A percentile compares a stretch with the other conserved stretches of the same genome.
Evolutionary conservation across 2,113 vertebrate species (phyloP).

Genomic region (Zosterops borbonicus): DNA sequence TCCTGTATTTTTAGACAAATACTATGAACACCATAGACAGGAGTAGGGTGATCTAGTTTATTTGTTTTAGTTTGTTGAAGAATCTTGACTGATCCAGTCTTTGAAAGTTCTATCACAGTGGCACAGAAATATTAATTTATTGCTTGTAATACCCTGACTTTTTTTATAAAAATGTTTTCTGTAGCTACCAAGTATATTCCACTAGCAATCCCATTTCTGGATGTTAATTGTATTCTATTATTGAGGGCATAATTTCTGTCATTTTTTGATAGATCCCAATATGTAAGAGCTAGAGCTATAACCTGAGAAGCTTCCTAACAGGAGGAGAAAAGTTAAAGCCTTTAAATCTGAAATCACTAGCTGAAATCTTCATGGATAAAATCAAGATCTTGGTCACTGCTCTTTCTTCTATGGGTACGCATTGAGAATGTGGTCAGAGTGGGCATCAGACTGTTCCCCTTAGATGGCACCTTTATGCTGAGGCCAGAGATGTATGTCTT

Average conservation of each 20-base stretch:
- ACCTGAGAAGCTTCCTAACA: neutral
- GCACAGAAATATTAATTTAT: neutral
- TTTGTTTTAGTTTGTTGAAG: neutral
- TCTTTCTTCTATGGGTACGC: neutral
- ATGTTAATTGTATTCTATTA: accelerated
- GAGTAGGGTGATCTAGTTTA: neutral
- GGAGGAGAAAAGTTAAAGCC: neutral
- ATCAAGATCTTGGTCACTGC: neutral
- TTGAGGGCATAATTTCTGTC: neutral
- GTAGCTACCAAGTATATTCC: neutral
- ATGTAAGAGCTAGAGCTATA: neutral
- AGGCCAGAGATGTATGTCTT: neutral
- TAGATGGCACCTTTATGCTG: neutral
- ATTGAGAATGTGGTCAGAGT: neutral
- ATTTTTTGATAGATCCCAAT: neutral
- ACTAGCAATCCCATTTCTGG: neutral
- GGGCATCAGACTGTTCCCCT: neutral
- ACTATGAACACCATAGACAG: neutral
- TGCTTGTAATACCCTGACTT: neutral
- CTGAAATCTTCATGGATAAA: neutral
- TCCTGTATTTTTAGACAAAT: neutral
- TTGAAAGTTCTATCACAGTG: neutral
- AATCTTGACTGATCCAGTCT: neutral
- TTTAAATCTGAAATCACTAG: neutral
- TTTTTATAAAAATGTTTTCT: neutral